Evolutionary conservation across 2,797 vertebrate genomes (phyloP).

Genomic region (Oceanodroma leucorhoa): DNA sequence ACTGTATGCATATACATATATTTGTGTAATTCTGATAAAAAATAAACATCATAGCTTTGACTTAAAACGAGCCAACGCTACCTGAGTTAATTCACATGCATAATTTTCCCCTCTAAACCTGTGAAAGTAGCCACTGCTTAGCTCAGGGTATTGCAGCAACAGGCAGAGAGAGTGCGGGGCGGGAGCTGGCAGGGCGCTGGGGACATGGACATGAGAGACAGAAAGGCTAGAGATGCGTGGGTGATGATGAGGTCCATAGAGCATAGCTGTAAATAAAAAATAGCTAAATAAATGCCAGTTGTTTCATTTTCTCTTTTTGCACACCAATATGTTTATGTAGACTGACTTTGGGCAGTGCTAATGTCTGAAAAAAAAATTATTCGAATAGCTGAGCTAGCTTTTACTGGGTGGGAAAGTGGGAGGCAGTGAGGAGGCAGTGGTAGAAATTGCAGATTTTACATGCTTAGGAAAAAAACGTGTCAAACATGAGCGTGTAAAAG

Average conservation of each 20-base stretch:
- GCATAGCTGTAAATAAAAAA: not conserved
- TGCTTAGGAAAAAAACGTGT: not conserved
- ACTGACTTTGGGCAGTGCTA: not conserved
- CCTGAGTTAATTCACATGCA: not conserved
- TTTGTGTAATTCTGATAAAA: not conserved
- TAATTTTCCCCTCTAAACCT: not conserved
- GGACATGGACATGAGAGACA: not conserved
- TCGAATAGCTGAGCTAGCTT: not conserved
- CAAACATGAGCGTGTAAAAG: not conserved
- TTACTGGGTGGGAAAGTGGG: not conserved
- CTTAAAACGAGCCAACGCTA: not conserved
- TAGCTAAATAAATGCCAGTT: slow-evolving; percentile 3
- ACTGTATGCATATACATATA: not conserved
- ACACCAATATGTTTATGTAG: not conserved
- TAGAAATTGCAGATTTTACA: not conserved
- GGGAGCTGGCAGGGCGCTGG: rapidly evolving
- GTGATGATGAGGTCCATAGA: not conserved
- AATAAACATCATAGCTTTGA: not conserved
- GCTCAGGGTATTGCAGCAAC: not conserved
- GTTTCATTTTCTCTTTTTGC: not conserved
- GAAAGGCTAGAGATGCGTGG: not conserved
- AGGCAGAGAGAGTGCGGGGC: not conserved
- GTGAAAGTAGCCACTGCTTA: not conserved
- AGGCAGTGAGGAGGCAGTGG: not conserved
- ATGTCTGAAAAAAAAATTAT: not conserved